Base-by-base conservation (phyloP, 2,888 invertebrate species). In the Calliopum simillimum region DNA sequence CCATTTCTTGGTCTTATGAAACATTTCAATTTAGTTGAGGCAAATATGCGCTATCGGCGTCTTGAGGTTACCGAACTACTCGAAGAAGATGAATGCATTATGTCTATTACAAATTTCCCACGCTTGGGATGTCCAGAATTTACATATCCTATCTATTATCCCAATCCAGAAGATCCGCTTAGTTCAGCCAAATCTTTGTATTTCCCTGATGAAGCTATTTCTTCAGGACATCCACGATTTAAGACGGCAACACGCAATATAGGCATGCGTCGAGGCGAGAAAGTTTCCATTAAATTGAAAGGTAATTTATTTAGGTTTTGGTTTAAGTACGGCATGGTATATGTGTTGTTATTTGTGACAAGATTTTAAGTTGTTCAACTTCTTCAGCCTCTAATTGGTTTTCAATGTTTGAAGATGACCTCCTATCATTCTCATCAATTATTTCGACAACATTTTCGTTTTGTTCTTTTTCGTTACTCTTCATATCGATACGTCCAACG, bases 11-110 rank as follows among this genome's bases (percentile, higher is more conserved):
- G 97, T 1, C 88, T 97, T 14, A 88, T 99, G 83, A 97, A 97
- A 6, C 97, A 99, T 88, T 98, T 99, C 86, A 99, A 99, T 86
- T 92, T 97, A 72, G 99, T 99, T 5, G 99, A 99, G 86, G 95
- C 97, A 6, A 99, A 99, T 86, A 99, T 99, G 99, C 92, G 90
- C 76, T 91, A 93, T 79, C 79, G 84, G 63, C 89, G 98, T 76
- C 92, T 95, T 76, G 97, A 98, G 87, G 94, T 92, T 1, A 91
- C 92, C 71, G 90, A 91, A 77, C 87, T 94, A 70, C 87, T 99
- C 67, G 88, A 89, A 74, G 89, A 90, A 64, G 94, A 94, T 75
- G 97, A 98, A 88, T 91, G 91, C 75, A 89, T 97, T 70, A 91
- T 99, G 89, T 95, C 96, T 70, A 88, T 99, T 73, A 98, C 98